Evolutionary conservation across 2,797 vertebrate genomes (phyloP), one percentile per base, ranked within the genome.

Genomic region (Fundulus diaphanus): DNA sequence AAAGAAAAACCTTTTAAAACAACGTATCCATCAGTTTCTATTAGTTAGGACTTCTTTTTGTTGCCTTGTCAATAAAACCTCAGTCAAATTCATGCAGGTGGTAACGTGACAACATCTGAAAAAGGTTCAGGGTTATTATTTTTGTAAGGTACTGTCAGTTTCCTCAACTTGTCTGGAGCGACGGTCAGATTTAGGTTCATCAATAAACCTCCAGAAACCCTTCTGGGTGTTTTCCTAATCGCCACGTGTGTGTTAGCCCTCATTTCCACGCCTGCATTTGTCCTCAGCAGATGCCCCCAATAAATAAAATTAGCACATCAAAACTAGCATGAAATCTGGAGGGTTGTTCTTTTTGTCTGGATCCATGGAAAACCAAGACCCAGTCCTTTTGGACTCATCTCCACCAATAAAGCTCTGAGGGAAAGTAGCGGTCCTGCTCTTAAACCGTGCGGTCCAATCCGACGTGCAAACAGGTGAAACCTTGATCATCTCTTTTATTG

Each of bases 301-400:
- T 88, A 82, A 91, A 89, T 89, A 61, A 87, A 93, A 95, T 95
- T 93, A 93, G 90, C 93, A 95, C 89, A 94, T 95, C 92, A 94
- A 94, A 93, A 93, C 90, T 80, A 68, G 44, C 59, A 82, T 37
- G 70, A 82, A 87, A 91, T 88, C 72, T 72, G 69, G 63, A 82
- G 70, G 57, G 79, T 68, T 70, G 76, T 56, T 27, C 12, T 69
- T 49, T 51, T 56, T 78, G 18, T 48, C 63, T n/a, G 61, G 74
- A 72, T 72, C 56, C 57, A 57, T 48, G 63, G 51, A 88, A 79
- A 89, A 83, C 73, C n/a, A 57, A 78, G 27, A 82, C 48, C 20
- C 20, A 70, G 71, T 61, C 20, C 24, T 35, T 61, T 69, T 27
- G 35, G 24, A 12, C 35, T 54, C 78, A 76, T 74, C 52, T 18